phyloP scores from a whole-genome alignment of 2,888 invertebrate genomes.

The Acheta domesticus region DNA sequence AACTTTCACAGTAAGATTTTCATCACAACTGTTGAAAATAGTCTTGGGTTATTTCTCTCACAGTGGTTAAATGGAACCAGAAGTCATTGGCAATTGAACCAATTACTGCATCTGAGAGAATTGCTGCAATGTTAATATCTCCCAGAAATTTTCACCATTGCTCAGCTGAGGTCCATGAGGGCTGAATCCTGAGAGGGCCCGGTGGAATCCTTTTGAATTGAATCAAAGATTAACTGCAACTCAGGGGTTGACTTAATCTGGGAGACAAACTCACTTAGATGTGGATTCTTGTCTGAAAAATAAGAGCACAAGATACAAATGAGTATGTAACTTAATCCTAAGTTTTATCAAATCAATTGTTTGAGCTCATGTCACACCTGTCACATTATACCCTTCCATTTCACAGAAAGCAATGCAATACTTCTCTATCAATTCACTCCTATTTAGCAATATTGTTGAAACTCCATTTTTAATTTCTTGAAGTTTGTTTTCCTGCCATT shows the following conservation, averaged over 20 bases:
- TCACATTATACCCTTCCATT: too few species aligned
- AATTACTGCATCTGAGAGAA: background rate
- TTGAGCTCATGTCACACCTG: too few species aligned
- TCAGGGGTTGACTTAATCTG: slow-evolving; percentile 89
- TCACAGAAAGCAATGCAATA: too few species aligned
- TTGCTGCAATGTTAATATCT: background rate
- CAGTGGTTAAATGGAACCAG: background rate
- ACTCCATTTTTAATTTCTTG: too few species aligned
- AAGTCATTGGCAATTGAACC: background rate
- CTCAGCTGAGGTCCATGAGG: slow-evolving; percentile 48
- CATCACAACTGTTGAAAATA: slow-evolving; percentile 18
- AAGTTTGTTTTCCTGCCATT: too few species aligned
- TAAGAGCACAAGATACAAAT: slow-evolving; percentile 31
- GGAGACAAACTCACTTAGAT: slow-evolving; percentile 86
- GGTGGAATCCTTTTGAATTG: slow-evolving; percentile 78
- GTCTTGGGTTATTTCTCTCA: background rate
- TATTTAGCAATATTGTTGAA: too few species aligned
- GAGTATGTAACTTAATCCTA: too few species aligned
- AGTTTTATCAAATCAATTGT: too few species aligned
- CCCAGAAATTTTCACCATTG: background rate
- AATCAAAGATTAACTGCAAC: slow-evolving; percentile 84
- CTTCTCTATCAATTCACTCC: too few species aligned
- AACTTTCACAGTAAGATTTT: slow-evolving; percentile 18
- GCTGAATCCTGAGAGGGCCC: slow-evolving; percentile 60
- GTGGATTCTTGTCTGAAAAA: slow-evolving; percentile 86